Evolutionary conservation across 2,797 vertebrate species (phyloP).

Genomic region (Agapornis canus): DNA sequence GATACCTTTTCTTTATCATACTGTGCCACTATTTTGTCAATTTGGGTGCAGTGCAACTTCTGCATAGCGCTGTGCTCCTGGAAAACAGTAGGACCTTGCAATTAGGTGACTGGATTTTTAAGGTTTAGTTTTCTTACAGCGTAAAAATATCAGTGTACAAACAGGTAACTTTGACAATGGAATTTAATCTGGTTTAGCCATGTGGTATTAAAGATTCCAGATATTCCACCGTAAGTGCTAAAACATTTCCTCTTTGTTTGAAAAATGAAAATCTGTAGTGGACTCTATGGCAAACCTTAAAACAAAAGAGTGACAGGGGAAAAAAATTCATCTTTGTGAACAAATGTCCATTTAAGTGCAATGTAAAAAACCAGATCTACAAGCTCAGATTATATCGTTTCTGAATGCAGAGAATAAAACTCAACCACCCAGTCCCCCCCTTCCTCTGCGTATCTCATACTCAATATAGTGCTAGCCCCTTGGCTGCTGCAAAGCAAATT

Average conservation of each 20-base stretch:
- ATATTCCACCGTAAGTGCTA: background rate
- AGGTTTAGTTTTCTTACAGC: background rate
- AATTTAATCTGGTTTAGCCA: background rate
- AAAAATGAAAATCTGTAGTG: background rate
- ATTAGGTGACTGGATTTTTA: constrained; percentile 10
- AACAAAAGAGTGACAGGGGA: background rate
- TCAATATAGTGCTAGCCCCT: background rate
- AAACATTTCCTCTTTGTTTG: background rate
- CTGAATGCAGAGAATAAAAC: background rate
- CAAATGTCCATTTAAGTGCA: background rate
- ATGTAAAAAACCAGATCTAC: background rate
- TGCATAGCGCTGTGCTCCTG: constrained; percentile 95
- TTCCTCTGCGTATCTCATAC: background rate
- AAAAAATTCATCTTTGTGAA: background rate
- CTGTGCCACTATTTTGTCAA: constrained; percentile 94
- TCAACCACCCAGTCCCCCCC: background rate
- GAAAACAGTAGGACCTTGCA: constrained; percentile 54
- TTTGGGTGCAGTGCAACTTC: constrained; percentile 94
- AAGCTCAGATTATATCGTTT: background rate
- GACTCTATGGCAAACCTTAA: background rate
- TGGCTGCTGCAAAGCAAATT: background rate
- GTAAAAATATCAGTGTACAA: background rate
- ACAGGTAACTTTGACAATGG: background rate
- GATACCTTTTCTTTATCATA: constrained; percentile 93
- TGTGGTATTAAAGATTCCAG: background rate